Percentiles rank a stretch among this genome's conserved stretches.
Evolutionary conservation across 2,797 vertebrate species (phyloP).

Genomic region (Limnodromus scolopaceus): DNA sequence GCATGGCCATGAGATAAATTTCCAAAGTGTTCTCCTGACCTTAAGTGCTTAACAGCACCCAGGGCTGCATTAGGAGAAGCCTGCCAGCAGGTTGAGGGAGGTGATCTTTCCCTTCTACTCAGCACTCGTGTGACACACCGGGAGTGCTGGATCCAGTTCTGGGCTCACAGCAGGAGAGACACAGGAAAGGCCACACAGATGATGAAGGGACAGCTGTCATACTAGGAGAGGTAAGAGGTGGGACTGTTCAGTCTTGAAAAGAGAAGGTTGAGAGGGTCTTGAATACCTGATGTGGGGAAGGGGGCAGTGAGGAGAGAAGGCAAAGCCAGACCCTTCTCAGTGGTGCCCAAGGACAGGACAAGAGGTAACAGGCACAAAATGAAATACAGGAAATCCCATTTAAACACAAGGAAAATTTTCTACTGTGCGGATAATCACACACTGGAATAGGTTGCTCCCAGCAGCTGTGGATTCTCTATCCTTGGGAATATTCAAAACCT

Average conservation of each 20-base stretch:
- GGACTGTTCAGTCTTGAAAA: neutral
- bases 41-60: neutral
- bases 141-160: neutral
- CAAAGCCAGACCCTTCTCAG: neutral
- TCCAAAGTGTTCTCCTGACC: neutral
- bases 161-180: fast-evolving
- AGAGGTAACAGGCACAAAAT: neutral
- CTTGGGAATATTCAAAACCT: neutral
- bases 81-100: neutral
- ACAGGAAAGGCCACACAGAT: neutral
- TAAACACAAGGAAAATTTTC: neutral
- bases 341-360: neutral
- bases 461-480: neutral
- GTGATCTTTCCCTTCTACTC: neutral
- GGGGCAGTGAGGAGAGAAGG: neutral
- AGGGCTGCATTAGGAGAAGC: neutral
- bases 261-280: neutral
- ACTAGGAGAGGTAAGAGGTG: neutral
- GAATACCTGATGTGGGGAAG: neutral
- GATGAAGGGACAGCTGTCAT: neutral
- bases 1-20: neutral
- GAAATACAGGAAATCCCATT: neutral
- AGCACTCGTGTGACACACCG: neutral
- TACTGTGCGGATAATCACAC: neutral
- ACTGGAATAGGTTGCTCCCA: neutral